A percentile compares a stretch with the other conserved stretches of the same genome.
Evolutionary conservation across 2,797 vertebrate species (phyloP).

Genomic region (Cyclura pinguis): DNA sequence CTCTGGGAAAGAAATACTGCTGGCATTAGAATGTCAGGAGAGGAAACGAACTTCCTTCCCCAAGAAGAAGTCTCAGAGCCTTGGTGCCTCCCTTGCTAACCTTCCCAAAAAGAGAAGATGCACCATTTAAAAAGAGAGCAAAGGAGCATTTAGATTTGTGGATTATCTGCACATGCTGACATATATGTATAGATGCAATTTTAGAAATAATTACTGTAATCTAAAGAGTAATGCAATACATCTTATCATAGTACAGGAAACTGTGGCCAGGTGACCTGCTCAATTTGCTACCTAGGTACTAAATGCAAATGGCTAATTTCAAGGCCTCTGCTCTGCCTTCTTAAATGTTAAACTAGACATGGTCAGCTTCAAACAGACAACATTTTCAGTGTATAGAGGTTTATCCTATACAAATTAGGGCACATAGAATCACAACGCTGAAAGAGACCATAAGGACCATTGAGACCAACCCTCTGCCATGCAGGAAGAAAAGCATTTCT

Average conservation of each 20-base stretch:
- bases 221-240: not conserved
- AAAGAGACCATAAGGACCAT: too few relatives aligned
- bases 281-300: not conserved
- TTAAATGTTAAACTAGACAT: not conserved
- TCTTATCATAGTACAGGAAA: not conserved
- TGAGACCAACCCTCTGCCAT: too few relatives aligned
- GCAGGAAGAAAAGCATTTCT: too few relatives aligned
- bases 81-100: not conserved
- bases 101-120: not conserved
- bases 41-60: not conserved
- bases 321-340: not conserved
- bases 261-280: not conserved
- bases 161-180: not conserved
- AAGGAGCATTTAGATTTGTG: too few relatives aligned
- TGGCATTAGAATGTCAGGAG: not conserved
- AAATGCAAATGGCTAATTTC: too few relatives aligned
- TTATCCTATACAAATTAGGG: not conserved
- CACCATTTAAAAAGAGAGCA: too few relatives aligned
- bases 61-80: not conserved
- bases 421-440: not conserved
- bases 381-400: not conserved
- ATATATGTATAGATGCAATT: not conserved
- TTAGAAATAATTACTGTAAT: too few relatives aligned
- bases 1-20: not conserved
- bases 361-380: not conserved